Evolutionary conservation across 2,888 invertebrate genomes (phyloP).

Genomic region (Halictus ligatus): DNA sequence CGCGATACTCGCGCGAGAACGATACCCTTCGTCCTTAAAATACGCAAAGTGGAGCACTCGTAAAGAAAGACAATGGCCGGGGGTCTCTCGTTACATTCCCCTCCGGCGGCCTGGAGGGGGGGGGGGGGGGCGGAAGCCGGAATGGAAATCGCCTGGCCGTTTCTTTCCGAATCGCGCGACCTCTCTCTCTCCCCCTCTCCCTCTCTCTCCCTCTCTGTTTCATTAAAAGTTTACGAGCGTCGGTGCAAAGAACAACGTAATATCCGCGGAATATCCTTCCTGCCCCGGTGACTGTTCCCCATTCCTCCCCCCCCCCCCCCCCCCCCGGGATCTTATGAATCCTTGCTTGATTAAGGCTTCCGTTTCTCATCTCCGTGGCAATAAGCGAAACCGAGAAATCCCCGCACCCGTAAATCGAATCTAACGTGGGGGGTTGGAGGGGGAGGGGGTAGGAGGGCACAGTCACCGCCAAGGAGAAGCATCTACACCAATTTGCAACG

Average conservation of each 20-base stretch:
- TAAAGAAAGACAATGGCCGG: slow-evolving; percentile 34
- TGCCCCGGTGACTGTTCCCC: neutral
- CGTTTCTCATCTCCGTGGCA: neutral
- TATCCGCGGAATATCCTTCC: slow-evolving; percentile 26
- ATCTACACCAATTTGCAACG: neutral
- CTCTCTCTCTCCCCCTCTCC: neutral
- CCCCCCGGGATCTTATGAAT: slow-evolving; percentile 3
- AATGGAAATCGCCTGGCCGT: slow-evolving; percentile 25
- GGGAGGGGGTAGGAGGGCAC: too few species aligned
- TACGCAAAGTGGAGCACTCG: slow-evolving; percentile 23
- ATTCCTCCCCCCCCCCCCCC: neutral
- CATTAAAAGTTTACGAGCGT: slow-evolving; percentile 58
- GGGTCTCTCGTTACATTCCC: slow-evolving; percentile 20
- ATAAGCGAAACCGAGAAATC: neutral
- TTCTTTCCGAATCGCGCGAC: slow-evolving; percentile 32
- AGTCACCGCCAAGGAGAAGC: neutral
- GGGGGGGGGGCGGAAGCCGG: neutral
- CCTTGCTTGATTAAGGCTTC: slow-evolving; percentile 24
- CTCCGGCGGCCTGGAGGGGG: neutral
- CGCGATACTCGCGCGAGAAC: neutral
- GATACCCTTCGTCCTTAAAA: neutral
- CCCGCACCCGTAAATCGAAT: neutral
- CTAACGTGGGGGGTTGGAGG: neutral
- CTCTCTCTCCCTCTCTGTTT: slow-evolving; percentile 18
- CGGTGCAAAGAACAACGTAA: slow-evolving; percentile 42